Evolutionary conservation across 2,888 invertebrate genomes (phyloP).

Genomic region (Campoplex nolae): DNA sequence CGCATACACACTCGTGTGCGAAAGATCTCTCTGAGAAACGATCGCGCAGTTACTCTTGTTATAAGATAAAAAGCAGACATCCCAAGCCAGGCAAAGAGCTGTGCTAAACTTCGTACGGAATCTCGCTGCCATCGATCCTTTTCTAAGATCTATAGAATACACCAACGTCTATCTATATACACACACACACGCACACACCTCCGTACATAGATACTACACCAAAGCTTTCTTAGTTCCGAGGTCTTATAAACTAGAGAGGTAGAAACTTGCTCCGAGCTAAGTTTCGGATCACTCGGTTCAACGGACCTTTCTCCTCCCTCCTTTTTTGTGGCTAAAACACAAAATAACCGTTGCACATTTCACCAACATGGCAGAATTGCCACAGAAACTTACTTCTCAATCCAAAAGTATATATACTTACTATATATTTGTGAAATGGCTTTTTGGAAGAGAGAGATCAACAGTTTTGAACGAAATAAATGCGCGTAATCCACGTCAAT

Average conservation of each 20-base stretch:
- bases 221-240: slow-evolving; percentile 29
- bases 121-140: slow-evolving; percentile 32
- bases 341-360: slow-evolving; percentile 51
- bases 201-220: slow-evolving; percentile 1
- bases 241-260: slow-evolving; percentile 50
- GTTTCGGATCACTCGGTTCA: slow-evolving; percentile 61
- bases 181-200: background rate
- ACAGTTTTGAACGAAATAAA: too few relatives aligned
- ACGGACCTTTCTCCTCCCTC: slow-evolving; percentile 35
- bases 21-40: slow-evolving; percentile 35
- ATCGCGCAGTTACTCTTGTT: slow-evolving; percentile 50
- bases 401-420: background rate
- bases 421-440: slow-evolving; percentile 13
- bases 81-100: slow-evolving; percentile 12
- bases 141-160: slow-evolving; percentile 21
- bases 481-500: slow-evolving; percentile 23
- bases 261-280: slow-evolving; percentile 53
- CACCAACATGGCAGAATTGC: slow-evolving; percentile 45
- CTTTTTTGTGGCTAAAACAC: slow-evolving; percentile 32
- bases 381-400: slow-evolving; percentile 34
- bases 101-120: slow-evolving; percentile 36
- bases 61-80: slow-evolving; percentile 47
- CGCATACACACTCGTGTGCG: background rate
- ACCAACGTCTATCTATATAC: slow-evolving; percentile 4
- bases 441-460: slow-evolving; percentile 2